Percentiles rank a stretch among this genome's conserved stretches.
phyloP scores from a whole-genome alignment of 2,888 invertebrate species.

The Neocrepidodera transversa region DNA sequence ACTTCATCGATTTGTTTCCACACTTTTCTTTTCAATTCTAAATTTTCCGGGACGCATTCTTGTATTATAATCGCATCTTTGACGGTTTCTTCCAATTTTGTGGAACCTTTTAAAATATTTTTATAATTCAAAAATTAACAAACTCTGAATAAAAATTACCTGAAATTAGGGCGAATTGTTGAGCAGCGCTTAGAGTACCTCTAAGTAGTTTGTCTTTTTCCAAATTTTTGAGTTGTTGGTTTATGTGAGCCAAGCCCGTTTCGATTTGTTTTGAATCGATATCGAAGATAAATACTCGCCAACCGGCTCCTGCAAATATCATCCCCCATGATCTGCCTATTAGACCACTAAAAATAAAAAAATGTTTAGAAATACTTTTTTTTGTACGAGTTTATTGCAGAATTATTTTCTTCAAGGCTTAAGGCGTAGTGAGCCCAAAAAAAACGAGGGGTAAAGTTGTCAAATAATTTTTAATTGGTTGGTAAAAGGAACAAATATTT shows the following conservation, averaged over 20 bases:
- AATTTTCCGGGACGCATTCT: constrained; percentile 92
- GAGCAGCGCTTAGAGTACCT: constrained; percentile 74
- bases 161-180: constrained; percentile 80
- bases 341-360: constrained; percentile 92
- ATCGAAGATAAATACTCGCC: constrained; percentile 87
- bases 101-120: constrained; percentile 64
- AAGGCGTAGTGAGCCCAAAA: too few species aligned
- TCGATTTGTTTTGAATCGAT: constrained; percentile 77
- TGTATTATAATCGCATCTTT: constrained; percentile 83
- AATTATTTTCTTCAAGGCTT: too few species aligned
- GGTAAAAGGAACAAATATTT: too few species aligned
- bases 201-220: constrained; percentile 77
- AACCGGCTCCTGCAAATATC: constrained; percentile 93
- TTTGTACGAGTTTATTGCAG: too few species aligned
- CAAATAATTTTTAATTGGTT: too few species aligned
- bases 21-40: constrained; percentile 83
- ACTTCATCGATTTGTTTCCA: constrained; percentile 80
- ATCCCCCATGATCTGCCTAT: constrained; percentile 98
- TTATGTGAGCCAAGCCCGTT: constrained; percentile 76
- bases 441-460: too few species aligned
- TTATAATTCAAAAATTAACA: background rate
- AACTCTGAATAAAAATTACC: constrained; percentile 60
- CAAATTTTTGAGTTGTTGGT: constrained; percentile 73
- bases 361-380: too few species aligned
- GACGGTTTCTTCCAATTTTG: constrained; percentile 73